Conservation (phyloP, 2,888 invertebrate genomes). For the Scotopteryx bipunctaria region DNA sequence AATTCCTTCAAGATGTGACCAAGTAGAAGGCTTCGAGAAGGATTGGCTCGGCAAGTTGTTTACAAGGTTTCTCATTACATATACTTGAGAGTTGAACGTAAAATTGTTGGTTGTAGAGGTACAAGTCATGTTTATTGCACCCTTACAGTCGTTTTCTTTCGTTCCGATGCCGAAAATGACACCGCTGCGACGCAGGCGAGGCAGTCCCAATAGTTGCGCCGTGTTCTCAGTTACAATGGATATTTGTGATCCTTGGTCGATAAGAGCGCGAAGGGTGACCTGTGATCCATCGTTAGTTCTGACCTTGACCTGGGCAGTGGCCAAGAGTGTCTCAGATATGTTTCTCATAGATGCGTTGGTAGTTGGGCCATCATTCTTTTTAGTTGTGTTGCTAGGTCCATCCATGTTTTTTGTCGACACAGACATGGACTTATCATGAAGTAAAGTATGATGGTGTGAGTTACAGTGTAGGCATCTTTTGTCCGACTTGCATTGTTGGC, state of each 20-base stretch:
- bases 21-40: constrained; percentile 27
- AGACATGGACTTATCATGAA: not conserved
- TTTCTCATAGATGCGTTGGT: not conserved
- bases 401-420: not conserved
- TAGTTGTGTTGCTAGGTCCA: not conserved
- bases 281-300: not conserved
- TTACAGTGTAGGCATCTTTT: constrained; percentile 8
- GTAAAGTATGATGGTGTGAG: not conserved
- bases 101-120: constrained; percentile 6
- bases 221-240: constrained; percentile 1
- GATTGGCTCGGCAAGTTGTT: constrained; percentile 24
- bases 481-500: not conserved
- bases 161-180: constrained; percentile 5
- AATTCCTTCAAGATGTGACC: constrained; percentile 28
- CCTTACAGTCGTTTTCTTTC: not conserved
- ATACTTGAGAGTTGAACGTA: constrained; percentile 9
- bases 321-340: not conserved
- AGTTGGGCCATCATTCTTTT: not conserved
- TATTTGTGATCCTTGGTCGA: not conserved
- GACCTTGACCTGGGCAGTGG: not conserved
- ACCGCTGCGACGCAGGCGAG: not conserved
- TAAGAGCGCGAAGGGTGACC: not conserved
- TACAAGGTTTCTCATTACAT: constrained; percentile 13
- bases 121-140: not conserved
- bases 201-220: not conserved